These are phyloP conservation scores for Sicus ferrugineus DNA, from an alignment of 2,888 invertebrate species.

Conservation along the genomic window DNA sequence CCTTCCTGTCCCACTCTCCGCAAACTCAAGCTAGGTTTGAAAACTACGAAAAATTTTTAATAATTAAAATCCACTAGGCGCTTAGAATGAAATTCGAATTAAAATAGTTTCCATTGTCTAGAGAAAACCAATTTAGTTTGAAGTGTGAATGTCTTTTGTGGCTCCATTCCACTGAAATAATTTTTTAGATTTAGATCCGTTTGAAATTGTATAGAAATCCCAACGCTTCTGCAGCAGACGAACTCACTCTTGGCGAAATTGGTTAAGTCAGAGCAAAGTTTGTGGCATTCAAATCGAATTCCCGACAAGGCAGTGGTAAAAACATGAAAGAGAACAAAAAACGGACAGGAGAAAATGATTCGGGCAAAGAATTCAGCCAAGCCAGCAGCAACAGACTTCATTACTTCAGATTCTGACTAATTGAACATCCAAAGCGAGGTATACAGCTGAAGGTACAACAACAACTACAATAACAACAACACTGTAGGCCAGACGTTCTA, in stretches of 20 bases:
- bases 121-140: no score
- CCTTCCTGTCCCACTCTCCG: neutral
- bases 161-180: neutral
- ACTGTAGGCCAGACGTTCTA: neutral
- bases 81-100: no score
- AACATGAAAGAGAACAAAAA: neutral
- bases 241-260: neutral
- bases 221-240: neutral
- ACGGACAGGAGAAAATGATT: neutral
- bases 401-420: neutral
- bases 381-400: neutral
- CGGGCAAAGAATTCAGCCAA: neutral
- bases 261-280: neutral
- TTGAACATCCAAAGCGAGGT: neutral
- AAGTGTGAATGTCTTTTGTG: no score
- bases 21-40: neutral
- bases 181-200: neutral
- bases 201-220: neutral
- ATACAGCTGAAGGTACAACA: constrained; percentile 1
- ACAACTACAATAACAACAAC: neutral
- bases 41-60: neutral
- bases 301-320: neutral
- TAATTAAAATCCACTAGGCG: neutral
- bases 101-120: neutral
- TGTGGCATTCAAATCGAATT: neutral